Evolutionary conservation across 2,113 vertebrate species (phyloP).

Genomic region (Octodon degus): DNA sequence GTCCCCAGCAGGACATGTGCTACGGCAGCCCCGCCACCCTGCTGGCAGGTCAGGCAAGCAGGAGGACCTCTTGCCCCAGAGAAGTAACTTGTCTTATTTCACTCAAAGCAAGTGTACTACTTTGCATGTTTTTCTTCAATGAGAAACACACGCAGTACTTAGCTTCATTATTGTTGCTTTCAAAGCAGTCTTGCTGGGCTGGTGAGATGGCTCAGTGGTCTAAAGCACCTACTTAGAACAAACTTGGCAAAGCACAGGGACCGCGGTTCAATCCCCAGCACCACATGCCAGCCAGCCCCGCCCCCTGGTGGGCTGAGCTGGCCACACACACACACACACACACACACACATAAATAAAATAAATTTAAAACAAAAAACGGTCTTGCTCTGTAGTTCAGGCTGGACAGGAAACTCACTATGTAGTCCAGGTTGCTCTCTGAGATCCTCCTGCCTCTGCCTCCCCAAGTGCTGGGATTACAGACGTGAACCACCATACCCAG

Average conservation of each 20-base stretch:
- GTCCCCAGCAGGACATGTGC: neutral
- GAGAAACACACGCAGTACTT: neutral
- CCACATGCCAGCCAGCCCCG: too few relatives aligned
- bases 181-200: neutral
- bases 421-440: neutral
- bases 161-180: neutral
- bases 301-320: too few relatives aligned
- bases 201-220: too few relatives aligned
- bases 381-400: neutral
- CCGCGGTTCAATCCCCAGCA: too few relatives aligned
- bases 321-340: too few relatives aligned
- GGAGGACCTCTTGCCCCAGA: neutral
- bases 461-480: neutral
- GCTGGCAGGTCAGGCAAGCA: neutral
- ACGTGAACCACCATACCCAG: neutral
- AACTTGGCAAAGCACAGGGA: too few relatives aligned
- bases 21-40: neutral
- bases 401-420: neutral
- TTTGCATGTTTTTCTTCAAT: neutral
- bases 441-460: neutral
- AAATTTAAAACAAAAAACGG: too few relatives aligned
- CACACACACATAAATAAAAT: too few relatives aligned
- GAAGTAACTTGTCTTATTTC: neutral
- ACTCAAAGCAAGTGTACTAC: constrained; percentile 20
- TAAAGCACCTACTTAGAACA: too few relatives aligned